Percentiles rank a stretch among this genome's conserved stretches.
These are phyloP conservation scores for Nothocercus nigrocapillus DNA, from an alignment of 2,113 vertebrate genomes.

Conservation along the genomic window DNA sequence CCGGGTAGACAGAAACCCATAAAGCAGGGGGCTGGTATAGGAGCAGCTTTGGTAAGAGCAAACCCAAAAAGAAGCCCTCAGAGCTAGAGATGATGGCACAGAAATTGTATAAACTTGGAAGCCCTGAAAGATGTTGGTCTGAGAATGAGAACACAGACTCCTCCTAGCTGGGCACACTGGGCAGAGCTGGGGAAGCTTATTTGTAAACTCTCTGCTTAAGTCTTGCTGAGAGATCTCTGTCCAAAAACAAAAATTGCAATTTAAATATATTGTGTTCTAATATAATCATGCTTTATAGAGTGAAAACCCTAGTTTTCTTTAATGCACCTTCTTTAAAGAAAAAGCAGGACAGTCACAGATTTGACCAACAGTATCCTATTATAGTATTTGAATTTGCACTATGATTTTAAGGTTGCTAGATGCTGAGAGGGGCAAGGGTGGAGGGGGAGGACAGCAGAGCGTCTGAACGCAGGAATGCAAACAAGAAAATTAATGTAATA, in stretches of 20 bases:
- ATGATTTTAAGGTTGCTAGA: background rate
- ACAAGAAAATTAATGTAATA: background rate
- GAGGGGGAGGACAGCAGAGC: background rate
- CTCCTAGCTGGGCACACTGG: background rate
- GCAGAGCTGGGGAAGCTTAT: background rate
- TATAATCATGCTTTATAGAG: background rate
- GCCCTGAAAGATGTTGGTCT: background rate
- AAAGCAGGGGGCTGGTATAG: background rate
- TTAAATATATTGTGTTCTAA: background rate
- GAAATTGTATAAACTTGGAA: background rate
- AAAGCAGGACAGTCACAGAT: background rate
- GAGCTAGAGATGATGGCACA: background rate
- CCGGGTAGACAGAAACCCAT: background rate
- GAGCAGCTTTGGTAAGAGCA: background rate
- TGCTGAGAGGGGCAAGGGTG: rapidly evolving
- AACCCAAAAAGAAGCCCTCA: background rate
- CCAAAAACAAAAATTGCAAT: background rate
- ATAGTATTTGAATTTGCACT: background rate
- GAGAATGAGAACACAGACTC: background rate
- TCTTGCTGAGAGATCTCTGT: background rate
- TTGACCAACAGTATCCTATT: background rate
- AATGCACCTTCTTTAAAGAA: background rate
- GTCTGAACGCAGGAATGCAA: background rate
- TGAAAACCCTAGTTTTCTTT: background rate
- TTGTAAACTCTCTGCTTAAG: background rate